Conservation (phyloP, 2,888 invertebrate genomes). For the Mythimna lalbum region DNA sequence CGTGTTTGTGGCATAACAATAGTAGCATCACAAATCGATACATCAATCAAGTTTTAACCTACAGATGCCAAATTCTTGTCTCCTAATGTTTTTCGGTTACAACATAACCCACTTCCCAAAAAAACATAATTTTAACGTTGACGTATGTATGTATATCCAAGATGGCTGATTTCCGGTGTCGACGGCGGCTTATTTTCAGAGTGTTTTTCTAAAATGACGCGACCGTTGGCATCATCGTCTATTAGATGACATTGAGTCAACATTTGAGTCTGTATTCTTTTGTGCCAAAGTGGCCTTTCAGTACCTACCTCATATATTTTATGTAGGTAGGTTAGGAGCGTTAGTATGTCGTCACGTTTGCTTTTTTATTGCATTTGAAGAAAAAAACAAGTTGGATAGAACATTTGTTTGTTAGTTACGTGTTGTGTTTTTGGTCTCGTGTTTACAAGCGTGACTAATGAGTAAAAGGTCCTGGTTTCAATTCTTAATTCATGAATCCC, state of each 20-base stretch:
- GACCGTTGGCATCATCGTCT: slow-evolving; percentile 60
- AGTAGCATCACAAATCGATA: neutral
- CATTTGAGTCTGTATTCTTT: slow-evolving; percentile 35
- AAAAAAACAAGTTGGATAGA: neutral
- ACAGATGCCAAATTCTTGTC: neutral
- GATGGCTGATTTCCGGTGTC: slow-evolving; percentile 71
- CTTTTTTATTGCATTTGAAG: neutral
- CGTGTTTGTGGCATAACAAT: neutral
- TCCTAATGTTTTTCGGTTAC: neutral
- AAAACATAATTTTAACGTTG: slow-evolving; percentile 47
- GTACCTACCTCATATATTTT: slow-evolving; percentile 24
- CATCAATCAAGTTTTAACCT: neutral
- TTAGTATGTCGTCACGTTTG: slow-evolving; percentile 19
- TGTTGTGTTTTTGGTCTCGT: no score
- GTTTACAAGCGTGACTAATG: no score
- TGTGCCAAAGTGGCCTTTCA: slow-evolving; percentile 45
- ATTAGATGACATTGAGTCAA: slow-evolving; percentile 60
- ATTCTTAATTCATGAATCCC: no score
- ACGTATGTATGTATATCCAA: slow-evolving; percentile 74
- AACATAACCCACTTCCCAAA: slow-evolving; percentile 39
- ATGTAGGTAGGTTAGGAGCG: slow-evolving; percentile 13
- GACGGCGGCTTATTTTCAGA: slow-evolving; percentile 72
- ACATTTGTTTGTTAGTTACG: neutral
- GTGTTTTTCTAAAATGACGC: slow-evolving; percentile 67
- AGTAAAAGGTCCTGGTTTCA: no score